Evolutionary conservation across 2,888 invertebrate species (phyloP), one percentile per base, ranked within the genome.

Genomic region (Mycalesis mineus): DNA sequence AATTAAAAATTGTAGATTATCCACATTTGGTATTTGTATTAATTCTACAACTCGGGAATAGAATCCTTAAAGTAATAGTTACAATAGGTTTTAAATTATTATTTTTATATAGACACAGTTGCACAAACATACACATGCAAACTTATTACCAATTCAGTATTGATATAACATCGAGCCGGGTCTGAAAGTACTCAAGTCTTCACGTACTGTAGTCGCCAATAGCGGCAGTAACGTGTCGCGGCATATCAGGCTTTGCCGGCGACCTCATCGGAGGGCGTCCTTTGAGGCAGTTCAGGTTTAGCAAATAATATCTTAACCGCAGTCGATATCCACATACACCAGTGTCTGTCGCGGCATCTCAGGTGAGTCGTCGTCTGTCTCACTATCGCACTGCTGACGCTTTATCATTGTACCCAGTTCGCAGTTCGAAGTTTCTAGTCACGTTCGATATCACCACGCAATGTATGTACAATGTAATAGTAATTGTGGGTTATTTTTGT

Each of bases 161-260:
- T 22, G 22, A 22, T 22, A 58, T 60, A 49, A 29, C 36, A 44
- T 58, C 39, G 52, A 39, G 63, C 68, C 84, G 54, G 65, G 62
- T 86, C 86, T 85, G 68, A 65, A 52, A 52, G 67, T 76, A 70
- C 60, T 48, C 40, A 33, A 63, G 69, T 80, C 88, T 81, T 72
- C 64, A 67, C 69, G 65, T 72, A 74, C 74, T 79, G 78, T 75
- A 80, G 80, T 73, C 69, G 82, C 78, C 85, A 78, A 80, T 78
- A 80, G 80, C 84, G 81, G 77, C 82, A 80, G 82, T 72, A 63
- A 75, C 73, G 78, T 77, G 76, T 77, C 76, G 77, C 81, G 80
- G 75, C 86, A 87, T 78, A 87, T 80, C 79, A 82, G 81, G 82
- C 75, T 82, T 74, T 77, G 78, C 82, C 83, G 80, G 82, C 84